Base-by-base conservation (phyloP, 2,888 invertebrate genomes). In the Pachliopta kotzebuea region DNA sequence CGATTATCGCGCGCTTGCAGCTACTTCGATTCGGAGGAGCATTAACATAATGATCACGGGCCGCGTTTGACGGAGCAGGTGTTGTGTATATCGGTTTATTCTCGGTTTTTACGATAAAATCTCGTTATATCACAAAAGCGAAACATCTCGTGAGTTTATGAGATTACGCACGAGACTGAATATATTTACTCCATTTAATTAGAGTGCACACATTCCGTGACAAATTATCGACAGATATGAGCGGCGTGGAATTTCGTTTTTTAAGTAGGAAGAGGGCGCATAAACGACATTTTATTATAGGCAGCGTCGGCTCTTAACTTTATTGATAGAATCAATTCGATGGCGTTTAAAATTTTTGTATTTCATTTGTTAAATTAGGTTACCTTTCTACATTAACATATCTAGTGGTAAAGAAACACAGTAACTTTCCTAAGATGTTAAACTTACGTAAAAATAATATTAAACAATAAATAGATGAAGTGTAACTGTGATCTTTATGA, bases 31-130 rank as follows among this genome's bases (percentile, higher is more conserved):
- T 84, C 87, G 84, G 84, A 83, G 79, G 73, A 79, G 80, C 82
- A 90, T 90, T 90, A 90, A 80, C 89, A 88, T 90, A 88, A 90
- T 88, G 86, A 87, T 85, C 81, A 84, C 81, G 81, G 81, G 84
- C 79, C 81, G 84, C 80, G 84, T 88, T 87, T 86, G 88, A 88
- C 85, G 83, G 82, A 88, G 88, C 90, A 91, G 90, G 90, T 91
- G 90, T 88, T 77, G 84, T 81, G 79, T 83, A 78, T 87, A 87
- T 89, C 85, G 83, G 87, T 86, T 87, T 85, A 88, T 89, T 88
- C 87, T 88, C 85, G 76, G 86, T 86, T 90, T 88, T 89, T 89
- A 87, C 85, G 83, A 84, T 85, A 84, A 89, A 88, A 88, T 88
- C 88, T 88, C 84, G 85, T 89, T 89, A 85, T 81, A 80, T 78